Evolutionary conservation across 1,140 invertebrate species (phyloP).

Genomic region (Zaprionus africanus): DNA sequence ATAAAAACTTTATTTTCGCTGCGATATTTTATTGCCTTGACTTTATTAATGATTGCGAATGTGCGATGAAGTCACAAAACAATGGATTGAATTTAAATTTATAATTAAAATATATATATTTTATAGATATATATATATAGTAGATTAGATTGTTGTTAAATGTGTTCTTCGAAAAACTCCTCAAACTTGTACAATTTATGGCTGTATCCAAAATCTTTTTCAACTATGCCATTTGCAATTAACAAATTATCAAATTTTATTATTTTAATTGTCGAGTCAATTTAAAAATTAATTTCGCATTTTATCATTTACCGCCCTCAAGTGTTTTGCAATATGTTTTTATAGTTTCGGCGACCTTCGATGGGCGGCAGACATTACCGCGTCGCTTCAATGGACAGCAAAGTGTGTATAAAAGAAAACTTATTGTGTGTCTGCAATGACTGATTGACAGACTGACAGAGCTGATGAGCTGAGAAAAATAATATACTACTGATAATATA

Average conservation of each 20-base stretch:
- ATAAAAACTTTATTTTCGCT: neutral
- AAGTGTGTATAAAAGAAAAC: constrained; percentile 36
- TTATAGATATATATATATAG: constrained; percentile 1
- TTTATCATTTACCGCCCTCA: constrained; percentile 61
- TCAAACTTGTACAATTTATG: neutral
- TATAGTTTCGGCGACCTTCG: constrained; percentile 54
- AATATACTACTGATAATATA: neutral
- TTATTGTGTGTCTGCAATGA: constrained; percentile 22
- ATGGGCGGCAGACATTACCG: constrained; percentile 70
- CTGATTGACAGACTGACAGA: constrained; percentile 50
- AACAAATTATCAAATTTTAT: neutral
- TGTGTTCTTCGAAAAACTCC: neutral
- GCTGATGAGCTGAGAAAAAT: neutral
- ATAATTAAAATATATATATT: constrained; percentile 19
- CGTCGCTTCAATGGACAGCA: constrained; percentile 69
- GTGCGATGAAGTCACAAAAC: constrained; percentile 12
- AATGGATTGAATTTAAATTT: constrained; percentile 18
- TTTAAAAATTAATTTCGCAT: constrained; percentile 34
- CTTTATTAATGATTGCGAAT: constrained; percentile 17
- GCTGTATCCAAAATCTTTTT: neutral
- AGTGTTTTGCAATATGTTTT: constrained; percentile 48
- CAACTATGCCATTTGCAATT: neutral
- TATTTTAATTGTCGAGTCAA: constrained; percentile 27
- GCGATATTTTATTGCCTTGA: constrained; percentile 18
- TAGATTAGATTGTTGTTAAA: neutral